Conservation (phyloP, 1,140 invertebrate genomes). For the Cyclargus thomasi region DNA sequence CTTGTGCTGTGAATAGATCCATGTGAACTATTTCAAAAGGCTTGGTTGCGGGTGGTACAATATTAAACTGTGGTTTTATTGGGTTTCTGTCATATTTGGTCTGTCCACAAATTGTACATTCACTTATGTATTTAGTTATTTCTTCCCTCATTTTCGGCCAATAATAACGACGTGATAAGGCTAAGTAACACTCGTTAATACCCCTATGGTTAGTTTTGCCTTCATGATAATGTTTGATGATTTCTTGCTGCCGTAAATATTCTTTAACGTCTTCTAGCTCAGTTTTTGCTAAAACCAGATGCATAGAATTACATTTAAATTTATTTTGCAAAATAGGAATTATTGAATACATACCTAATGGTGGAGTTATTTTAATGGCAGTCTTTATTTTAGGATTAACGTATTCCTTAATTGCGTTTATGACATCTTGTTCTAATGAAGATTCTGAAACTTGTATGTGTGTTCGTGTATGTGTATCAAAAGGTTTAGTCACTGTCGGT, state of each 20-base stretch:
- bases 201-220: conserved; percentile 33
- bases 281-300: conserved; percentile 23
- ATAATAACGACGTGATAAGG: conserved; percentile 27
- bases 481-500: conserved; percentile 23
- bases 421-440: conserved; percentile 21
- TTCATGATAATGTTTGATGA: conserved; percentile 31
- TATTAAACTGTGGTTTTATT: conserved; percentile 25
- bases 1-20: conserved; percentile 21
- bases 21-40: conserved; percentile 27
- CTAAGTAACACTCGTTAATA: conserved; percentile 28
- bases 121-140: conserved; percentile 25
- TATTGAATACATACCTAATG: conserved; percentile 20
- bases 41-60: conserved; percentile 28
- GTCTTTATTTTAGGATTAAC: conserved; percentile 22
- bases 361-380: conserved; percentile 22
- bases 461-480: conserved; percentile 24
- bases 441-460: conserved; percentile 23
- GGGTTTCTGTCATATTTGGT: conserved; percentile 30
- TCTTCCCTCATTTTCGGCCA: conserved; percentile 31
- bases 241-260: conserved; percentile 26
- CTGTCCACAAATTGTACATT: conserved; percentile 27
- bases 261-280: conserved; percentile 29
- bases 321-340: conserved; percentile 23
- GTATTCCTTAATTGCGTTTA: conserved; percentile 25
- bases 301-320: conserved; percentile 24